Conservation (phyloP, 1,140 invertebrate genomes). For the Nylanderia fulva region DNA sequence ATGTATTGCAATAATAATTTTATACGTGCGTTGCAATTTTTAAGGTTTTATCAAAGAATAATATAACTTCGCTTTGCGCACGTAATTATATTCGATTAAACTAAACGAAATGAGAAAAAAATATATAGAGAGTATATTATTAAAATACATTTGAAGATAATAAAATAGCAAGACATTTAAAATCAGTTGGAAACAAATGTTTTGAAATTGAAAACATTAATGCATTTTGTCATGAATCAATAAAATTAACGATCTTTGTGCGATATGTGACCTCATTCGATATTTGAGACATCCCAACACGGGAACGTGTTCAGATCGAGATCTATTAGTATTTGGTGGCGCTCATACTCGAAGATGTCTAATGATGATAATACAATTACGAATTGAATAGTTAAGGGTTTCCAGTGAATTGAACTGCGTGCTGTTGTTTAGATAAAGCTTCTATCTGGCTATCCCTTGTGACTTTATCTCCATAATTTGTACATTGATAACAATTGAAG, state of each 20-base stretch:
- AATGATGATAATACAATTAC: conserved; percentile 9
- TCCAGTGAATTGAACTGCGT: conserved; percentile 22
- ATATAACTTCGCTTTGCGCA: too few relatives aligned
- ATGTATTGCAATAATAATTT: too few relatives aligned
- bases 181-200: neutral
- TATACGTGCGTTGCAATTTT: too few relatives aligned
- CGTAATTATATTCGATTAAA: too few relatives aligned
- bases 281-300: neutral
- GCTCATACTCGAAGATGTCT: neutral
- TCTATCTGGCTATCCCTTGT: neutral
- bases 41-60: too few relatives aligned
- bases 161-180: neutral
- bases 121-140: too few relatives aligned
- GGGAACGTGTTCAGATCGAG: neutral
- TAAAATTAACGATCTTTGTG: neutral
- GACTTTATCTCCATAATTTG: conserved; percentile 32
- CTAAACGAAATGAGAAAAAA: too few relatives aligned
- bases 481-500: conserved; percentile 50
- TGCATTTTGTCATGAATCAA: neutral
- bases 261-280: neutral
- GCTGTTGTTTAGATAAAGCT: conserved; percentile 19
- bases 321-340: conserved; percentile 6
- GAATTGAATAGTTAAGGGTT: conserved; percentile 9
- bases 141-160: too few relatives aligned
- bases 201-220: neutral